These are phyloP conservation scores for Lacerta viridis DNA, from an alignment of 2,797 vertebrate genomes.

Conservation along the genomic window DNA sequence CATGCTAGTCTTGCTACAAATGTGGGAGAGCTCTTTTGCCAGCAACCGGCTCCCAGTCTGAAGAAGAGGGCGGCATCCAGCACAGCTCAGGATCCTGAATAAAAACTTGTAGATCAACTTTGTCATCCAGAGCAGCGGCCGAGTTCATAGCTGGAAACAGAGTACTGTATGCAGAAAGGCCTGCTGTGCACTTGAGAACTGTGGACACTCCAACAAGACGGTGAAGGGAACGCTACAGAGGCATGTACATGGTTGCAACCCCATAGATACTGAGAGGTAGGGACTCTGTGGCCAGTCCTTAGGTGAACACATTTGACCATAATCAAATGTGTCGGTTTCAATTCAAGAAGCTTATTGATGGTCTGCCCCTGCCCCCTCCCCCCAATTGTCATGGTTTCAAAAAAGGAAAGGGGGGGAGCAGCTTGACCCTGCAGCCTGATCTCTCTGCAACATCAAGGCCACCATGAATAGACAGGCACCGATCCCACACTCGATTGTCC, in stretches of 20 bases:
- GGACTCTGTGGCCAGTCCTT: not conserved
- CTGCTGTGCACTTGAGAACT: not conserved
- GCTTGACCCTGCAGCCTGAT: not conserved
- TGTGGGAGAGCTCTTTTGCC: not conserved
- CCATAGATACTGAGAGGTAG: not conserved
- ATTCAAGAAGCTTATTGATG: no score
- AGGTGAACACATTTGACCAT: not conserved
- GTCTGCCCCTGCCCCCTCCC: no score
- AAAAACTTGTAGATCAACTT: not conserved
- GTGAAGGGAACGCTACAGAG: not conserved
- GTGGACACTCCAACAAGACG: not conserved
- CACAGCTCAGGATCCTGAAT: not conserved
- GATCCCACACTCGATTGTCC: no score
- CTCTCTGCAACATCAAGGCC: not conserved
- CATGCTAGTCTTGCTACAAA: not conserved
- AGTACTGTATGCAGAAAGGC: not conserved
- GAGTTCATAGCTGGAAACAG: not conserved
- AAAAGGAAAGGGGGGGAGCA: not conserved
- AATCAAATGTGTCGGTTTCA: no score
- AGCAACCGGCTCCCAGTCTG: not conserved
- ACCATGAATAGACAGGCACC: not conserved
- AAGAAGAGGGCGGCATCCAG: not conserved
- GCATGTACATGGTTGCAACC: not conserved
- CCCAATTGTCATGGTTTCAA: not conserved
- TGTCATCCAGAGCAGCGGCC: not conserved